phyloP scores from a whole-genome alignment of 1,140 invertebrate species.

The Procambarus clarkii region DNA sequence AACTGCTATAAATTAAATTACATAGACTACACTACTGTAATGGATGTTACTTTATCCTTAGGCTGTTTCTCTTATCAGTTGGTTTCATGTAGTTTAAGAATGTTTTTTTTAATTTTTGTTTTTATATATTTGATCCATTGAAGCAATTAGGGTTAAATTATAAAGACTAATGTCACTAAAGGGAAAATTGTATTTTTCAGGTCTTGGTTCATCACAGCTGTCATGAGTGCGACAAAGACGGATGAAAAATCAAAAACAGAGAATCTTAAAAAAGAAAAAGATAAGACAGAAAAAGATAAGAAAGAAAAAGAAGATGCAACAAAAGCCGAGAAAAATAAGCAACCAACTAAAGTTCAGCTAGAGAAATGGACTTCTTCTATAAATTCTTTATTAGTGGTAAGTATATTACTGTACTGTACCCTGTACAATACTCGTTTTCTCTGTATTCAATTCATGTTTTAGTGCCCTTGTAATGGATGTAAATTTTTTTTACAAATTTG shows the following conservation, averaged over 20 bases:
- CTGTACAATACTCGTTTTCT: no score
- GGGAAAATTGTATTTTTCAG: background rate
- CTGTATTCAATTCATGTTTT: no score
- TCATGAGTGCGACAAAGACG: constrained; percentile 9
- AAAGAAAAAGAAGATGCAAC: background rate
- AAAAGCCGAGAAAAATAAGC: constrained; percentile 19
- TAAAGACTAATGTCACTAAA: background rate
- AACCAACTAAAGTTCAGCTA: constrained; percentile 5
- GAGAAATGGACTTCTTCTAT: constrained; percentile 24
- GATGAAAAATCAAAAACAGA: background rate
- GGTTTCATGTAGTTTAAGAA: no score
- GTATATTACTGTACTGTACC: background rate
- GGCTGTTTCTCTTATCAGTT: no score
- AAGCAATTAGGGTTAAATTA: background rate
- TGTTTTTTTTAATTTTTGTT: no score
- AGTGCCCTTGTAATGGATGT: no score
- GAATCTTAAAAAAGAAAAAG: background rate
- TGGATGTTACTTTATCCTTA: no score
- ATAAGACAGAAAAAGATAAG: background rate
- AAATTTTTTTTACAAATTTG: no score
- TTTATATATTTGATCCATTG: background rate
- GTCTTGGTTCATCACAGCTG: background rate
- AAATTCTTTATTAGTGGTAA: constrained; percentile 15
- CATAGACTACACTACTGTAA: no score
- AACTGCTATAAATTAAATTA: no score